Evolutionary conservation across 2,113 vertebrate species (phyloP).

Genomic region (Lophius piscatorius): DNA sequence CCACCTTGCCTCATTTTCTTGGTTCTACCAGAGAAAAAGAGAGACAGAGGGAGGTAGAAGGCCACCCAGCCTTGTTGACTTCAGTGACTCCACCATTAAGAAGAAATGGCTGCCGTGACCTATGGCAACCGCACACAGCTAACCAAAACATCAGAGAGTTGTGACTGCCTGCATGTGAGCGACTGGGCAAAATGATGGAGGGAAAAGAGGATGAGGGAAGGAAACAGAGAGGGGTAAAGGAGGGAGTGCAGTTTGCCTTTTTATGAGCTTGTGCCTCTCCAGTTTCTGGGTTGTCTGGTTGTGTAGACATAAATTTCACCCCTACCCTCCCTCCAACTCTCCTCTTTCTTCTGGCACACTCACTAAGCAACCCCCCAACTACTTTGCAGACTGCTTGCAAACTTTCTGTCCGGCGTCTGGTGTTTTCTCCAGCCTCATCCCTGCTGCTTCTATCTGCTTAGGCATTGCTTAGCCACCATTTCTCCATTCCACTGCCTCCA

Average conservation of each 20-base stretch:
- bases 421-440: not conserved
- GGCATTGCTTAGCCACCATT: not conserved
- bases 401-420: slow-evolving; percentile 53
- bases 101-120: slow-evolving; percentile 75
- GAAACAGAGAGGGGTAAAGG: slow-evolving; percentile 37
- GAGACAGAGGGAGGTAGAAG: slow-evolving; percentile 16
- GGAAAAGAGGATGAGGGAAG: slow-evolving; percentile 23
- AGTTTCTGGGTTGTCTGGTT: slow-evolving; percentile 74
- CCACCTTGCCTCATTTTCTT: slow-evolving; percentile 9
- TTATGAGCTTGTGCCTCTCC: slow-evolving; percentile 72
- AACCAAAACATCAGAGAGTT: slow-evolving; percentile 63
- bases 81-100: slow-evolving; percentile 73
- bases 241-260: slow-evolving; percentile 66
- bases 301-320: slow-evolving; percentile 66
- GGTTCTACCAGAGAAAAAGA: not conserved
- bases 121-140: slow-evolving; percentile 46
- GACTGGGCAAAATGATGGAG: slow-evolving; percentile 36
- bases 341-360: slow-evolving; percentile 28
- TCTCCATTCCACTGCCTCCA: slow-evolving; percentile 9
- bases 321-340: slow-evolving; percentile 23
- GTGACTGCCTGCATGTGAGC: slow-evolving; percentile 26
- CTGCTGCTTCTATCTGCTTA: slow-evolving; percentile 13
- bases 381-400: slow-evolving; percentile 53
- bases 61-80: slow-evolving; percentile 78
- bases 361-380: slow-evolving; percentile 40